Percentiles rank a stretch among this genome's conserved stretches.
Conservation (phyloP, 2,888 invertebrate species). For the Sphecodes monilicornis region DNA sequence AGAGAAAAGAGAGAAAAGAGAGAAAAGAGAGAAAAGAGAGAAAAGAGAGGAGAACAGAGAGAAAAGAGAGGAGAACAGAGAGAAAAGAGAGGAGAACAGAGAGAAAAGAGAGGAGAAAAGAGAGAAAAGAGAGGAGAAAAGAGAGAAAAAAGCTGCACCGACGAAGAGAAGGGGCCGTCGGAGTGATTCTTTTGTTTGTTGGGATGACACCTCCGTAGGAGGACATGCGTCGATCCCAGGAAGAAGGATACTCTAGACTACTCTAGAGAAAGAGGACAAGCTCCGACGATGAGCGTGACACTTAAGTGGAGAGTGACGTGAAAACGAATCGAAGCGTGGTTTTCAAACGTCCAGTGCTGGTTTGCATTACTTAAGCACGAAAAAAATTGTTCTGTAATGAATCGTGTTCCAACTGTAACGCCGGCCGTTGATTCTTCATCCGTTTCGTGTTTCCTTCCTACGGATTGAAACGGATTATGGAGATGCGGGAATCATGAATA, state of each 20-base stretch:
- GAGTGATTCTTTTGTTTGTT: constrained; percentile 58
- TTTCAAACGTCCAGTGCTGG: constrained; percentile 11
- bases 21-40: too few relatives aligned
- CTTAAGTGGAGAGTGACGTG: constrained; percentile 42
- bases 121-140: background rate
- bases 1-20: background rate
- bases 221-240: constrained; percentile 39
- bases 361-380: constrained; percentile 12
- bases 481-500: background rate
- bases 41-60: background rate
- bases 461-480: background rate
- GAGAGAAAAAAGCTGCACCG: background rate
- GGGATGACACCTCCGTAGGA: constrained; percentile 34
- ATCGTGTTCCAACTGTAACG: too few relatives aligned
- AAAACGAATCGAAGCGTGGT: constrained; percentile 22
- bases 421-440: background rate
- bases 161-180: constrained; percentile 14
- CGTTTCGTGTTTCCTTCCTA: background rate
- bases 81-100: background rate
- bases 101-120: constrained; percentile 9
- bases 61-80: background rate
- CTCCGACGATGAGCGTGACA: constrained; percentile 27
- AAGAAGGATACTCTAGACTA: constrained; percentile 53
- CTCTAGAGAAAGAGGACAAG: constrained; percentile 39
- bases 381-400: constrained; percentile 21